Conservation (phyloP, 2,113 vertebrate species). For the Lophochroa leadbeateri region DNA sequence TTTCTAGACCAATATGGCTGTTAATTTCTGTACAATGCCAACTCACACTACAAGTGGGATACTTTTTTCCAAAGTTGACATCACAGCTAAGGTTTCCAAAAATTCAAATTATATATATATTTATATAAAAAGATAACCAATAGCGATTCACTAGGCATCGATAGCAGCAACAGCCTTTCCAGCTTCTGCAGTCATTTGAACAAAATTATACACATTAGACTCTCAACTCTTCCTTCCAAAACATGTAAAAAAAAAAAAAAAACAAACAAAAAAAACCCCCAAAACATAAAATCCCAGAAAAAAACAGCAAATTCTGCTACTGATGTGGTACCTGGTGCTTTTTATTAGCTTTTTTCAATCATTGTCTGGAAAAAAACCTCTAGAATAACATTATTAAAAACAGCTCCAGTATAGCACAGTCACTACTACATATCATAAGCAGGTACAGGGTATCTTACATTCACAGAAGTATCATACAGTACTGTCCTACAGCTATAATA, state of each 20-base stretch:
- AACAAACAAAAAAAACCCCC: not conserved
- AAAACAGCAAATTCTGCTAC: constrained; percentile 75
- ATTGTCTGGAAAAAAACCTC: constrained; percentile 75
- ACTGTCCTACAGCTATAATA: constrained; percentile 80
- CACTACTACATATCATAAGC: constrained; percentile 79
- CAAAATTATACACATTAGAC: constrained; percentile 78
- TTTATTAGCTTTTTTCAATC: constrained; percentile 77
- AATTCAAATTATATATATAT: constrained; percentile 83
- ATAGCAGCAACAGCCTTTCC: constrained; percentile 80
- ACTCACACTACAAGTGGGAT: constrained; percentile 81
- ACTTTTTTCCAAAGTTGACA: constrained; percentile 81
- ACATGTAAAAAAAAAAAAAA: not conserved
- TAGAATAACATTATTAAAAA: constrained; percentile 80
- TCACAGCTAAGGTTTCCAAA: constrained; percentile 82
- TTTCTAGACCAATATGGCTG: constrained; percentile 87
- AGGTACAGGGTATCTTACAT: constrained; percentile 78
- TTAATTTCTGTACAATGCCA: constrained; percentile 88
- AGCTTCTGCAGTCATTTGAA: constrained; percentile 79
- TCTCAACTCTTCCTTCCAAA: constrained; percentile 70
- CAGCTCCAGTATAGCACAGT: constrained; percentile 79
- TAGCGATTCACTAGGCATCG: constrained; percentile 77
- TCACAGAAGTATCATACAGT: constrained; percentile 80
- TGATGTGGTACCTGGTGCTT: constrained; percentile 76
- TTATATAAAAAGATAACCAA: constrained; percentile 85
- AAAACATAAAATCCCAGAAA: constrained; percentile 51